Conservation (phyloP, 2,113 vertebrate species). For the Dromiciops gliroides region DNA sequence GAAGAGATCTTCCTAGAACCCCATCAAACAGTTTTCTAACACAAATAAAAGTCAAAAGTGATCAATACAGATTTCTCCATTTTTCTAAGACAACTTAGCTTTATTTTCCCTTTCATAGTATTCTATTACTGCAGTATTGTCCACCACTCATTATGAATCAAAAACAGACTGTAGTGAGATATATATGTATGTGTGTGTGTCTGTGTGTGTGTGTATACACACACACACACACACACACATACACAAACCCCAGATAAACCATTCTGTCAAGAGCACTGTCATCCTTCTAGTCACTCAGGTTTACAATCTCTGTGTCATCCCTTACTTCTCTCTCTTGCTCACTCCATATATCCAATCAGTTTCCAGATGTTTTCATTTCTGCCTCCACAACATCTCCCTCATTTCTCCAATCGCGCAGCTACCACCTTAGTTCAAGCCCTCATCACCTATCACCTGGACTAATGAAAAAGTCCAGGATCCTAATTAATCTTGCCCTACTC, state of each 20-base stretch:
- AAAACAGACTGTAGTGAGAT: constrained; percentile 37
- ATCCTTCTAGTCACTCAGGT: not conserved
- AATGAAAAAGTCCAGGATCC: not conserved
- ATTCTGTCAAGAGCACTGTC: not conserved
- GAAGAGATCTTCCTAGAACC: constrained; percentile 10
- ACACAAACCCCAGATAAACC: not conserved
- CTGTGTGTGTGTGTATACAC: too few relatives aligned
- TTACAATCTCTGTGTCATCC: not conserved
- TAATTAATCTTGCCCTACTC: not conserved
- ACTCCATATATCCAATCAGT: not conserved
- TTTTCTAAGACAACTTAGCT: constrained; percentile 36
- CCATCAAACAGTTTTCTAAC: constrained; percentile 18
- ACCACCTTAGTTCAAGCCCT: not conserved
- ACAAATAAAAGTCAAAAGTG: not conserved
- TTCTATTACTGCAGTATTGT: constrained; percentile 27
- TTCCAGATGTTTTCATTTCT: not conserved
- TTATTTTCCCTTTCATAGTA: constrained; percentile 24
- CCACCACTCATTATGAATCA: constrained; percentile 26
- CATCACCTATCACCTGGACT: not conserved
- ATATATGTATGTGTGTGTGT: not conserved
- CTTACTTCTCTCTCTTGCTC: not conserved
- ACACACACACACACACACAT: too few relatives aligned
- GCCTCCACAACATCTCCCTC: not conserved
- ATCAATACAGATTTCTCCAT: not conserved
- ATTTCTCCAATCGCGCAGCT: not conserved